These are phyloP conservation scores for Centropristis striata DNA, from an alignment of 2,113 vertebrate genomes.

Conservation along the genomic window DNA sequence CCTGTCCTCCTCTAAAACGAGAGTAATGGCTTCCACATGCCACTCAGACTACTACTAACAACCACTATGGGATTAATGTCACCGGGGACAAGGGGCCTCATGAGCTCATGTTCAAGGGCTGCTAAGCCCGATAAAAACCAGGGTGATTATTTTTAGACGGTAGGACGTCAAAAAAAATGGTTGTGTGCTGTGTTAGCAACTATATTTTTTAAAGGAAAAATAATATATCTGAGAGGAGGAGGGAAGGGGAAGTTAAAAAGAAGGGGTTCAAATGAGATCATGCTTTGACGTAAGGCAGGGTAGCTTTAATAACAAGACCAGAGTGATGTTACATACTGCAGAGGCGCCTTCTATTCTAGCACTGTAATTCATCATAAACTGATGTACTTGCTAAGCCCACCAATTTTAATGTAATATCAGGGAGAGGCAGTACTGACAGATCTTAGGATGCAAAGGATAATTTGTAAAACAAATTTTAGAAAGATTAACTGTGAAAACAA, in stretches of 20 bases:
- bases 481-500: conserved; percentile 50
- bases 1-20: conserved; percentile 78
- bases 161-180: conserved; percentile 58
- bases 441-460: conserved; percentile 40
- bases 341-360: conserved; percentile 57
- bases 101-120: conserved; percentile 79
- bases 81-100: conserved; percentile 76
- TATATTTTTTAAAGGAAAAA: conserved; percentile 62
- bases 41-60: conserved; percentile 79
- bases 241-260: conserved; percentile 58
- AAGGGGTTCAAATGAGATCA: conserved; percentile 76
- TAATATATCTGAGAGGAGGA: conserved; percentile 31
- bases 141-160: conserved; percentile 74
- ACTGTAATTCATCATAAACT: conserved; percentile 63
- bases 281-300: conserved; percentile 75
- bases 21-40: conserved; percentile 85
- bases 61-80: conserved; percentile 80
- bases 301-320: conserved; percentile 72
- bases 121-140: conserved; percentile 77
- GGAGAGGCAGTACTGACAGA: conserved; percentile 53
- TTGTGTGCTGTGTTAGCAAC: conserved; percentile 64
- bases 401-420: conserved; percentile 64
- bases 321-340: conserved; percentile 72
- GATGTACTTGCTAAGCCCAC: conserved; percentile 52
- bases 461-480: conserved; percentile 37